Evolutionary conservation across 2,888 invertebrate species (phyloP).

Genomic region (Mamestra brassicae): DNA sequence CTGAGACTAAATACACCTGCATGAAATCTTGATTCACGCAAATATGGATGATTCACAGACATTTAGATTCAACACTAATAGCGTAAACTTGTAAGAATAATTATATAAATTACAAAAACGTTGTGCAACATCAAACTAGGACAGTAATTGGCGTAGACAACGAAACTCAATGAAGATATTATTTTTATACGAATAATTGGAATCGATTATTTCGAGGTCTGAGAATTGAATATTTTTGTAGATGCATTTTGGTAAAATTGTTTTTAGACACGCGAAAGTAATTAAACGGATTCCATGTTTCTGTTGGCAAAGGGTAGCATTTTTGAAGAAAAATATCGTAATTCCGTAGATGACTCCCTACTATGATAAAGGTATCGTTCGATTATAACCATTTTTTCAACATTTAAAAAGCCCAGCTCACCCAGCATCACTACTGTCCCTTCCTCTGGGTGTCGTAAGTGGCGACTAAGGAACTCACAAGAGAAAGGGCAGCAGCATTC

Average conservation of each 20-base stretch:
- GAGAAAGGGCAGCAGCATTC: too few relatives aligned
- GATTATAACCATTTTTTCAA: neutral
- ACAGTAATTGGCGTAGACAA: slow-evolving; percentile 24
- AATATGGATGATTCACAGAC: slow-evolving; percentile 49
- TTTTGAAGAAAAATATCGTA: neutral
- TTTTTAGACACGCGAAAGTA: slow-evolving; percentile 28
- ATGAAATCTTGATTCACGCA: slow-evolving; percentile 38
- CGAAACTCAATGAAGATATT: slow-evolving; percentile 31
- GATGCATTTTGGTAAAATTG: slow-evolving; percentile 16
- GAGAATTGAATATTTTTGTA: slow-evolving; percentile 21
- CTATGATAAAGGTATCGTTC: too few relatives aligned
- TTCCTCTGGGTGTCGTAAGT: too few relatives aligned
- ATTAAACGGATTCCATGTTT: slow-evolving; percentile 11
- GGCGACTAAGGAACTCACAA: too few relatives aligned
- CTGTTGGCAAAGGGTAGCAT: slow-evolving; percentile 4
- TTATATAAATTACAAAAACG: slow-evolving; percentile 44
- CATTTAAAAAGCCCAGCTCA: too few relatives aligned
- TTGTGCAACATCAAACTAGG: slow-evolving; percentile 34
- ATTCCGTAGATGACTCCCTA: neutral
- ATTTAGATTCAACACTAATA: slow-evolving; percentile 42
- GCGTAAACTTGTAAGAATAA: slow-evolving; percentile 41
- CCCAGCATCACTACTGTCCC: too few relatives aligned
- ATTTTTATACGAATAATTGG: slow-evolving; percentile 50
- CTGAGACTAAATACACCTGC: neutral
- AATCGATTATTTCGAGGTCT: slow-evolving; percentile 47